Base-by-base conservation (phyloP, 2,113 vertebrate species). In the Chlamydotis undulata region DNA sequence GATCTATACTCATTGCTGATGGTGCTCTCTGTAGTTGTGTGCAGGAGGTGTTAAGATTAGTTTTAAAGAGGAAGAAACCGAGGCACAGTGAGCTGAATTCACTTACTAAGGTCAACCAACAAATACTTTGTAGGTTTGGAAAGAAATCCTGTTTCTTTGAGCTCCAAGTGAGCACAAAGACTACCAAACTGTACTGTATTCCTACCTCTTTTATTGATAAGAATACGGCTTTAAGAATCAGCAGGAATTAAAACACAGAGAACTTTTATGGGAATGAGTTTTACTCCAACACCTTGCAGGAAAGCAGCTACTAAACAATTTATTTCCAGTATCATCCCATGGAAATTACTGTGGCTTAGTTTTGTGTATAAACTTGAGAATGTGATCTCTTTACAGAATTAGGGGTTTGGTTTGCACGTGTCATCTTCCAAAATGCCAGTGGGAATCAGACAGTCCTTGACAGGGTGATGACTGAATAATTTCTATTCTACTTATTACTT, bases 391-490 rank as follows among this genome's bases (percentile, higher is more conserved):
- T 52, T 75, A 19, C 59, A 84, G 83, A 90, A 73, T 39, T 3
- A 55, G 19, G 61, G 52, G 71, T 33, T 82, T 67, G 53, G 19
- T 78, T 78, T 91, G 56, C 87, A 78, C 0, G 9, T 63, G 1
- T 81, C 74, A 64, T 84, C 77, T 71, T 63, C 89, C 77, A 88
- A 78, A 95, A 60, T 39, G 89, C 89, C 93, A 91, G 81, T 84
- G 73, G 68, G 68, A 91, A 95, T 96, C 91, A 82, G 4, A 23
- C 35, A 78, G 60, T 21, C 69, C 61, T 70, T 87, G 87, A 89
- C 89, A 87, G 83, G 65, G 93, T 82, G 93, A 95, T 95, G 93
- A 93, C 69, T 96, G 92, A 89, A 91, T 89, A 90, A 87, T 94
- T 94, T 77, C 77, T 94, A 78, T 89, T 87, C 83, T 67, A 52